These are phyloP conservation scores for Saguinus midas DNA, from an alignment of 2,113 vertebrate genomes.

Conservation along the genomic window DNA sequence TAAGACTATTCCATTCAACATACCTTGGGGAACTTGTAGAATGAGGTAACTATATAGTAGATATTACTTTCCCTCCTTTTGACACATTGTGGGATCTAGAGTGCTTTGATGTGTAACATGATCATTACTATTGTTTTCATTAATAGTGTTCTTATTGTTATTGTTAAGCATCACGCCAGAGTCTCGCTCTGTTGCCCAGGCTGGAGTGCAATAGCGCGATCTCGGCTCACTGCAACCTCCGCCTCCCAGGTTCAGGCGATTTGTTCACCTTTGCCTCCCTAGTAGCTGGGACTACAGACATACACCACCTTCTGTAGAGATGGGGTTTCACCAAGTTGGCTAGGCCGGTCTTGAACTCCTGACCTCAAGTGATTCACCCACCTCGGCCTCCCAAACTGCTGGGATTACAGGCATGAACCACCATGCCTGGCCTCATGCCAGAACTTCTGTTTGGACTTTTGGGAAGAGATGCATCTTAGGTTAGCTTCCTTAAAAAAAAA, in stretches of 20 bases:
- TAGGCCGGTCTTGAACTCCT: no score
- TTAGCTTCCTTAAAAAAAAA: background rate
- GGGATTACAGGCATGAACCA: no score
- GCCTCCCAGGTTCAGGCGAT: no score
- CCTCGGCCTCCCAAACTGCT: no score
- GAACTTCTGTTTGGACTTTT: background rate
- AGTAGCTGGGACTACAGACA: no score
- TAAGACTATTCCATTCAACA: background rate
- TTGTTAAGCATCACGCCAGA: background rate
- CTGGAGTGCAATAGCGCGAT: no score
- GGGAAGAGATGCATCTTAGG: background rate
- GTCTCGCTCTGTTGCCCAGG: no score
- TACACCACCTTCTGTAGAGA: no score
- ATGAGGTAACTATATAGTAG: background rate
- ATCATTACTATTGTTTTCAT: background rate
- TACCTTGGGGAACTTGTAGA: background rate
- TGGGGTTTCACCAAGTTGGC: no score
- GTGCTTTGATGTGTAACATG: background rate
- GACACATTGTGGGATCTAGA: background rate
- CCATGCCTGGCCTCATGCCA: fast-evolving
- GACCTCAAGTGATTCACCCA: no score
- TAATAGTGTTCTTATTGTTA: background rate
- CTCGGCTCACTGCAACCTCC: no score
- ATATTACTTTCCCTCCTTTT: background rate
- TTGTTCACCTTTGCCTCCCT: no score